Conservation (phyloP, 2,113 vertebrate genomes). For the Acanthochromis polyacanthus region DNA sequence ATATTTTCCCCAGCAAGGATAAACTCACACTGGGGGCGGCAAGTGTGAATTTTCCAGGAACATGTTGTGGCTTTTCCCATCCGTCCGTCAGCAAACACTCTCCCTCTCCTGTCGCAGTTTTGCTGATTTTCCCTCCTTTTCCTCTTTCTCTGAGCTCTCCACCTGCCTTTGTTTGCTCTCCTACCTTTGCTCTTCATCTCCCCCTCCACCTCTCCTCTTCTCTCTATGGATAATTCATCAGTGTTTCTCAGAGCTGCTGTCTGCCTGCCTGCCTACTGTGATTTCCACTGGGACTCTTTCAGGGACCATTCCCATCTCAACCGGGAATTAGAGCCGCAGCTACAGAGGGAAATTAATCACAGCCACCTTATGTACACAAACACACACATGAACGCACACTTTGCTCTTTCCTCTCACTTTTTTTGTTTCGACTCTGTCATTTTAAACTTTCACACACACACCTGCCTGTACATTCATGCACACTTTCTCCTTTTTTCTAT, state of each 20-base stretch:
- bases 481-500: neutral
- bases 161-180: slow-evolving; percentile 24
- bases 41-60: slow-evolving; percentile 32
- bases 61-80: slow-evolving; percentile 19
- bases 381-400: slow-evolving; percentile 17
- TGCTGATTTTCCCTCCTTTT: neutral
- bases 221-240: slow-evolving; percentile 81
- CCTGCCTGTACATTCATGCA: neutral
- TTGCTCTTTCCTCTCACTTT: neutral
- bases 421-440: slow-evolving; percentile 8
- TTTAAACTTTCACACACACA: neutral
- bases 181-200: slow-evolving; percentile 11
- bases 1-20: slow-evolving; percentile 1
- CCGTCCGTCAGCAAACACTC: slow-evolving; percentile 23
- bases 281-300: slow-evolving; percentile 86
- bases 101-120: neutral
- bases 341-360: slow-evolving; percentile 83
- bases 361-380: slow-evolving; percentile 69
- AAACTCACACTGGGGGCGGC: slow-evolving; percentile 5
- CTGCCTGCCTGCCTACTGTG: slow-evolving; percentile 77
- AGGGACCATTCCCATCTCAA: slow-evolving; percentile 78
- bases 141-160: neutral
- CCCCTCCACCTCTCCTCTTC: neutral
- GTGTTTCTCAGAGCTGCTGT: slow-evolving; percentile 76
- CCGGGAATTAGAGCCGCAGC: slow-evolving; percentile 80